These are phyloP conservation scores for Drosophila teissieri DNA, from an alignment of 1,140 invertebrate species.

Conservation along the genomic window DNA sequence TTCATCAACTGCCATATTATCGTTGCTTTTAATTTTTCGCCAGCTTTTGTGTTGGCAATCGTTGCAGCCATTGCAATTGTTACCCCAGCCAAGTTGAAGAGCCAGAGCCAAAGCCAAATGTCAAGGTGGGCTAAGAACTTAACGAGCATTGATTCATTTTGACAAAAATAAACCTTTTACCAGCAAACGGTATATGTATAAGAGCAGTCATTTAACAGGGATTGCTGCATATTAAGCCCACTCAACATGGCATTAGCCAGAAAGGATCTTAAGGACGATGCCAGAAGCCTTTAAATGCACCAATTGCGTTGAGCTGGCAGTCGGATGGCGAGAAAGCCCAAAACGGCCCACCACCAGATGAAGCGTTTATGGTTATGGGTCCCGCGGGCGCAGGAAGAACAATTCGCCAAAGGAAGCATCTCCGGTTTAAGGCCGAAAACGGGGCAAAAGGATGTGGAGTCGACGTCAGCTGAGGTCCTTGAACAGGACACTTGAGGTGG, in stretches of 20 bases:
- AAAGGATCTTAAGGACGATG: conserved; percentile 52
- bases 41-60: conserved; percentile 41
- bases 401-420: conserved; percentile 29
- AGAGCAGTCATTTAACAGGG: background rate
- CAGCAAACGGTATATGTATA: background rate
- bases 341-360: conserved; percentile 30
- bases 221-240: background rate
- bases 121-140: conserved; percentile 30
- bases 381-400: conserved; percentile 64
- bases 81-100: conserved; percentile 38
- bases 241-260: conserved; percentile 16
- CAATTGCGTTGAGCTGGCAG: conserved; percentile 40
- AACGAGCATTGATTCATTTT: conserved; percentile 3
- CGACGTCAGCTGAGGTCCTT: conserved; percentile 26
- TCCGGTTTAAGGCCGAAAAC: conserved; percentile 72
- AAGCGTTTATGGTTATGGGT: conserved; percentile 74
- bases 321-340: conserved; percentile 7
- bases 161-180: background rate
- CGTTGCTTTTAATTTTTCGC: conserved; percentile 67
- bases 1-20: conserved; percentile 75
- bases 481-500: conserved; percentile 73
- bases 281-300: conserved; percentile 61
- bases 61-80: conserved; percentile 67
- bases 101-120: conserved; percentile 53
- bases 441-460: conserved; percentile 46